Conservation (phyloP, 1,140 invertebrate genomes). For the Calliopsis andreniformis region DNA sequence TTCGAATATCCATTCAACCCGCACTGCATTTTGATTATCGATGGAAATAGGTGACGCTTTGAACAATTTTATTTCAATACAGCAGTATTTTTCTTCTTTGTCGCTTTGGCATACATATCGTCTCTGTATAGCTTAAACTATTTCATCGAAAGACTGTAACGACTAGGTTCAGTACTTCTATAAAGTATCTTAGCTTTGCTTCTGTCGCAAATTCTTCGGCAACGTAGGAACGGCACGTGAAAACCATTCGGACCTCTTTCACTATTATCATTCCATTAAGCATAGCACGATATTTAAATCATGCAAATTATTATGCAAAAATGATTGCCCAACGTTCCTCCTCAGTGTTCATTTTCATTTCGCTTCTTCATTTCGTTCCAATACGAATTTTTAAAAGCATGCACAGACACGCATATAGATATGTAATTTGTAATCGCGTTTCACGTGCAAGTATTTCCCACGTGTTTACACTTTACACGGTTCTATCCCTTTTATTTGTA, state of each 20-base stretch:
- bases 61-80: conserved; percentile 1
- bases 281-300: background rate
- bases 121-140: conserved; percentile 16
- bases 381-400: no score
- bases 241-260: background rate
- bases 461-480: background rate
- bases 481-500: background rate
- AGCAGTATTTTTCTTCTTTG: background rate
- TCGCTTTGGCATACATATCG: conserved; percentile 50
- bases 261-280: no score
- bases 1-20: conserved; percentile 13
- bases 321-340: no score
- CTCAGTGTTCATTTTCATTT: background rate
- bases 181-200: background rate
- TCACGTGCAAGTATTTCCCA: background rate
- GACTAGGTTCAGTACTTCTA: background rate
- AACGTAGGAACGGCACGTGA: conserved; percentile 24
- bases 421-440: background rate
- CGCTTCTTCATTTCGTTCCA: no score
- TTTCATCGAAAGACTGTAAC: conserved; percentile 7
- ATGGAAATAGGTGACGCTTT: conserved; percentile 25
- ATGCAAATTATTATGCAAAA: no score
- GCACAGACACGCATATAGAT: no score
- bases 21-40: conserved; percentile 54
- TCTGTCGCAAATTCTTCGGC: background rate